Base-by-base conservation (phyloP, 2,888 invertebrate genomes). In the Allacma fusca region DNA sequence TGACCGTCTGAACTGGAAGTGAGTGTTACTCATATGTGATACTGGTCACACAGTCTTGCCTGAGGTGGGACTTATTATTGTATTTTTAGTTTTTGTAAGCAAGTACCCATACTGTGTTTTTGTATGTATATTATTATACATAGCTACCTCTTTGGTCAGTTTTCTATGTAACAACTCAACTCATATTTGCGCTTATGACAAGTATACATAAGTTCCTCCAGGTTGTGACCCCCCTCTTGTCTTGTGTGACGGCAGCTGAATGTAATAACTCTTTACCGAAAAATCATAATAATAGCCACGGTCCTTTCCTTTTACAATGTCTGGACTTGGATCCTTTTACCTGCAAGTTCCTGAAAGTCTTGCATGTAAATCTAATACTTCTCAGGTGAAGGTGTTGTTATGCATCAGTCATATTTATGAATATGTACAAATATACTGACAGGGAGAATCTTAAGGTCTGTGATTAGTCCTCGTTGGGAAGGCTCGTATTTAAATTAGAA, bases 1-100 rank as follows among this genome's bases (percentile, higher is more conserved):
- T 62, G 62, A 62, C 62, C 62, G 62, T 24, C 24, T 62, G 62
- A 62, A 62, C 62, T 50, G 50, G n/a, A 50, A 50, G 5, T 50
- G n/a, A 50, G 50, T 50, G 50, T 50, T 50, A 50, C 50, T 50
- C 50, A 50, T 50, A 50, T n/a, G n/a, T 50, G 50, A 50, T 50
- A 50, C 50, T 50, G 2, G 1, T 50, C 34, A 7, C 34, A 34
- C 9, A 34, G 5, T 34, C 34, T 9, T 34, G 9, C n/a, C 19
- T 13, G 19, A 50, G 50, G 50, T 50, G 50, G 16, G 9, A 50
- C 50, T 50, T 50, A 50, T 40, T 40, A 9, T 40, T 40, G 40
- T 40, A 40, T 50, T 50, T 50, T 50, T 50, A 50, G n/a, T 13
- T 16, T 50, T 34, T 34, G 34, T 34, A 4, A 34, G 5, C 9